These are phyloP conservation scores for Aradus depressus DNA, from an alignment of 2,888 invertebrate genomes.

Conservation along the genomic window DNA sequence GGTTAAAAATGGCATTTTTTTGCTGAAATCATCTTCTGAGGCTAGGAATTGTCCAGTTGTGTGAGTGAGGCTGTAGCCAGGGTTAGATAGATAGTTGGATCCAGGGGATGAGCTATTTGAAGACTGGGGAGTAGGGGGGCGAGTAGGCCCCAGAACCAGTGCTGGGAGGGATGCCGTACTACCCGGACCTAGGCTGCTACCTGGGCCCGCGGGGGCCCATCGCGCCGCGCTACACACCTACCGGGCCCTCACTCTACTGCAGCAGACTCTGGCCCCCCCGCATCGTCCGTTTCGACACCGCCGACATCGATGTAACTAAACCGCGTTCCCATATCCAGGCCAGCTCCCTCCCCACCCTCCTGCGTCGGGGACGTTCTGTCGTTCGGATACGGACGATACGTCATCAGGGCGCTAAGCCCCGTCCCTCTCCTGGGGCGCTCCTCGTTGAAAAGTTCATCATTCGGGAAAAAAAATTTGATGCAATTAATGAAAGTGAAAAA, in stretches of 20 bases:
- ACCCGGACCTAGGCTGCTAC: conserved; percentile 9
- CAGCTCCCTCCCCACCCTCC: conserved; percentile 38
- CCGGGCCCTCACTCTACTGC: too few species aligned
- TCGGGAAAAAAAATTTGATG: conserved; percentile 40
- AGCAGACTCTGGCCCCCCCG: conserved; percentile 39
- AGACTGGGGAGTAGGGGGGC: conserved; percentile 5
- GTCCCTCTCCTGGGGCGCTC: conserved; percentile 49
- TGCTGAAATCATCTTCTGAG: too few species aligned
- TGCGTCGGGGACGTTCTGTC: conserved; percentile 60
- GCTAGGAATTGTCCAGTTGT: too few species aligned
- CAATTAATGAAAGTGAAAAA: too few species aligned
- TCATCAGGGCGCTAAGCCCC: conserved; percentile 47
- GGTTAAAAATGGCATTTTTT: too few species aligned
- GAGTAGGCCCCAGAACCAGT: neutral
- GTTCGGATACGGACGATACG: conserved; percentile 56
- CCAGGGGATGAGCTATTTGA: too few species aligned
- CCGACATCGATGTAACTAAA: conserved; percentile 62
- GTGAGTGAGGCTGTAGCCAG: too few species aligned
- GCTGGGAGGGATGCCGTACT: conserved; percentile 9
- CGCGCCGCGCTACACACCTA: too few species aligned
- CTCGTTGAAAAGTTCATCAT: conserved; percentile 65
- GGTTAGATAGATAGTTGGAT: too few species aligned
- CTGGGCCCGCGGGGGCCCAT: neutral
- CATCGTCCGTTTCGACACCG: conserved; percentile 68
- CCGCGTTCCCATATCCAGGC: too few species aligned